Conservation (phyloP, 2,797 vertebrate species). For the Premnoplex brunnescens region DNA sequence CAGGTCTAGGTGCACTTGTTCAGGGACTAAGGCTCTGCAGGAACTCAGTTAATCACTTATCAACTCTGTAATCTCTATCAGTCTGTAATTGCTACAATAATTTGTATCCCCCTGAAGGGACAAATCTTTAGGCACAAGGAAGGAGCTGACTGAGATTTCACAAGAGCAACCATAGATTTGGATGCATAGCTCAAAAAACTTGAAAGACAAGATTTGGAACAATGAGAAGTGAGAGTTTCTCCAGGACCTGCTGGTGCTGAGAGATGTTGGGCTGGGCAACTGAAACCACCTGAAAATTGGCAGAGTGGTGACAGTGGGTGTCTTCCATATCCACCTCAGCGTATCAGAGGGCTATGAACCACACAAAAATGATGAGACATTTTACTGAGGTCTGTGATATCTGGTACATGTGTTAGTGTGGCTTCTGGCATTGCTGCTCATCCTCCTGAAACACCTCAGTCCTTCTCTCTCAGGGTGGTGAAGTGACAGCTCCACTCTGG, state of each 20-base stretch:
- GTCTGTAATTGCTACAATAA: background rate
- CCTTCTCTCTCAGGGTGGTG: background rate
- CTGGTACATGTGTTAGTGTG: accelerated
- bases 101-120: background rate
- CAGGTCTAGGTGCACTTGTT: background rate
- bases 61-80: background rate
- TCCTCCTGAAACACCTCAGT: background rate
- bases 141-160: background rate
- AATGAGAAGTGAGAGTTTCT: background rate
- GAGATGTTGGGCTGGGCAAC: background rate
- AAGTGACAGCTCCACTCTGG: background rate
- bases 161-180: background rate
- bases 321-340: background rate
- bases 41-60: background rate
- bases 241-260: background rate
- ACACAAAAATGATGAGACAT: background rate
- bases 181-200: background rate
- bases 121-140: background rate
- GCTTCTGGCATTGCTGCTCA: background rate
- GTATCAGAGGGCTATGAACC: background rate
- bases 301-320: background rate
- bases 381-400: background rate
- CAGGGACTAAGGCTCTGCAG: background rate
- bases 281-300: background rate
- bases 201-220: background rate